Evolutionary conservation across 2,113 vertebrate genomes (phyloP).

Genomic region (Macaca nemestrina): DNA sequence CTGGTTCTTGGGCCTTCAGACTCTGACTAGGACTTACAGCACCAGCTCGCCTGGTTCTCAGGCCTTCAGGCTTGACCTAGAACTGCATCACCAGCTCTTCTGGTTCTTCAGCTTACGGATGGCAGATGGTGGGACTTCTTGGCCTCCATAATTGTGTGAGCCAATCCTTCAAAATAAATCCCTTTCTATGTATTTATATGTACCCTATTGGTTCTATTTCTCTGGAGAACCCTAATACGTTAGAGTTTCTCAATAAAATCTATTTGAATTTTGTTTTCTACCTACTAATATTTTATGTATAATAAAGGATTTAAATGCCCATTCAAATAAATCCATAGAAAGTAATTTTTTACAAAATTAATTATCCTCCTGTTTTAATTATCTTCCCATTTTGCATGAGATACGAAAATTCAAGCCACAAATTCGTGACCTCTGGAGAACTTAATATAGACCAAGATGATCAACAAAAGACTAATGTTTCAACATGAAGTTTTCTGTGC

Average conservation of each 20-base stretch:
- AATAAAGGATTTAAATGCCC: not conserved
- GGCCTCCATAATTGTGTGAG: not conserved
- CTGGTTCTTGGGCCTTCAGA: not conserved
- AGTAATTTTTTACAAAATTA: not conserved
- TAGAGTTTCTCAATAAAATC: slow-evolving; percentile 4
- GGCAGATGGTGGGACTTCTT: not conserved
- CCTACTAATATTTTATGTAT: not conserved
- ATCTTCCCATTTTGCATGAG: not conserved
- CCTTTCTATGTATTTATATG: not conserved
- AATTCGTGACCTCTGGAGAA: not conserved
- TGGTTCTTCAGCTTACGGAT: not conserved
- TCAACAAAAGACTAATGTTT: not conserved
- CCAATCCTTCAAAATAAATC: not conserved
- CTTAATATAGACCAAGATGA: not conserved
- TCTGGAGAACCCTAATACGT: not conserved
- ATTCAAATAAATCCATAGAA: slow-evolving; percentile 20
- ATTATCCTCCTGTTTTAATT: slow-evolving; percentile 13
- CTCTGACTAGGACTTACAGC: not conserved
- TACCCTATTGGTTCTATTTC: not conserved
- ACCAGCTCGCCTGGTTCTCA: not conserved
- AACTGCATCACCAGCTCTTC: not conserved
- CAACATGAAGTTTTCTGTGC: not conserved
- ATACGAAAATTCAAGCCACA: slow-evolving; percentile 33
- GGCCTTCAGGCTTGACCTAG: not conserved
- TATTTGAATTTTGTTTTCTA: not conserved